Evolutionary conservation across 2,797 vertebrate species (phyloP).

Genomic region (Anas georgica): DNA sequence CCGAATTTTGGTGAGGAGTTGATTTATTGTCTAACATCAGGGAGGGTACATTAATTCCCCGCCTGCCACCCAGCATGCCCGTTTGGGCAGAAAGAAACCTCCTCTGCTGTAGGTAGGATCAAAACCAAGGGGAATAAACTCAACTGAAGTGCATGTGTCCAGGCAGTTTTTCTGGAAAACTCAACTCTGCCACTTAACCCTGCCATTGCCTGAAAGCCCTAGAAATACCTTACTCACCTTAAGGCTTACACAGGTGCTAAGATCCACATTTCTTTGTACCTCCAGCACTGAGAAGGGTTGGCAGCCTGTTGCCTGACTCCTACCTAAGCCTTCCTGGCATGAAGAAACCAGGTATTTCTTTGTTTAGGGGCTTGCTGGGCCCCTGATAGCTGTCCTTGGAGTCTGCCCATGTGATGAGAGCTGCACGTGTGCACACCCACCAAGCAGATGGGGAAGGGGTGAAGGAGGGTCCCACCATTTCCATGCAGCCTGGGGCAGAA

Average conservation of each 20-base stretch:
- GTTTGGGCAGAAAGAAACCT: conserved; percentile 9
- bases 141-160: background rate
- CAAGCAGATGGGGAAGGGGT: background rate
- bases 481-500: background rate
- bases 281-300: background rate
- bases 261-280: fast-evolving
- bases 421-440: fast-evolving
- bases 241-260: background rate
- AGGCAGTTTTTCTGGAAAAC: background rate
- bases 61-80: conserved; percentile 21
- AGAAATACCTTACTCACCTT: background rate
- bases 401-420: fast-evolving
- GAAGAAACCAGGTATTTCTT: background rate
- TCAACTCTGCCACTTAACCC: background rate
- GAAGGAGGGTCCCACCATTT: background rate
- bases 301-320: fast-evolving
- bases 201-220: background rate
- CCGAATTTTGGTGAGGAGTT: background rate
- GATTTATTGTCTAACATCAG: conserved; percentile 53
- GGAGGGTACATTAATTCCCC: conserved; percentile 23
- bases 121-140: conserved; percentile 24
- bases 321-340: background rate
- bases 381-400: fast-evolving
- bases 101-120: conserved; percentile 61
- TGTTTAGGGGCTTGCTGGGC: background rate